phyloP scores from a whole-genome alignment of 1,140 invertebrate genomes.

The Brachionus manjavacas region DNA sequence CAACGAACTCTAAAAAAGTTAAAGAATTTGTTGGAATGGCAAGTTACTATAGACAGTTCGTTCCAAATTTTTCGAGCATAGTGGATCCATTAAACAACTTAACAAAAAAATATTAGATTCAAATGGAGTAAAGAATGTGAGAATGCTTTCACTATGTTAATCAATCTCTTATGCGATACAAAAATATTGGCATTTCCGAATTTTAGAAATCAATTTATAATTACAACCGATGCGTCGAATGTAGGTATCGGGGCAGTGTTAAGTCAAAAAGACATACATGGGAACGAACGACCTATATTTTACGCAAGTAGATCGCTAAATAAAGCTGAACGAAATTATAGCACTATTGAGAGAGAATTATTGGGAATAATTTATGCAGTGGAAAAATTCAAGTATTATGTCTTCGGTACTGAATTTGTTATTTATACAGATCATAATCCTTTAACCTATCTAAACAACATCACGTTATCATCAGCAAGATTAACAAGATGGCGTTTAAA shows the following conservation, averaged over 20 bases:
- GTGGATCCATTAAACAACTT: constrained; percentile 46
- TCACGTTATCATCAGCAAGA: not conserved
- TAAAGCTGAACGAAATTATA: no score
- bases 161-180: not conserved
- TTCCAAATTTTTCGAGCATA: constrained; percentile 39
- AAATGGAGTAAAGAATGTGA: not conserved
- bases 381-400: not conserved
- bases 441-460: not conserved
- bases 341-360: not conserved
- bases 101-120: constrained; percentile 44
- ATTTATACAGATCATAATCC: constrained; percentile 4
- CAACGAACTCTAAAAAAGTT: constrained; percentile 46
- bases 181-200: not conserved
- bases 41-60: constrained; percentile 44
- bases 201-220: not conserved
- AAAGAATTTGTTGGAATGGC: constrained; percentile 44
- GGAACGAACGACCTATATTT: not conserved
- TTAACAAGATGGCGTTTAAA: not conserved
- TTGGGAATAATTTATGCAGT: not conserved
- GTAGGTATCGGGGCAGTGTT: constrained; percentile 4
- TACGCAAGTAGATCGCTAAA: not conserved
- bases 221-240: constrained; percentile 17
- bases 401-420: not conserved
- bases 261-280: not conserved
- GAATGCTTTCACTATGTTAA: no score